These are phyloP conservation scores for Tinea trinotella DNA, from an alignment of 2,888 invertebrate species.

Conservation along the genomic window DNA sequence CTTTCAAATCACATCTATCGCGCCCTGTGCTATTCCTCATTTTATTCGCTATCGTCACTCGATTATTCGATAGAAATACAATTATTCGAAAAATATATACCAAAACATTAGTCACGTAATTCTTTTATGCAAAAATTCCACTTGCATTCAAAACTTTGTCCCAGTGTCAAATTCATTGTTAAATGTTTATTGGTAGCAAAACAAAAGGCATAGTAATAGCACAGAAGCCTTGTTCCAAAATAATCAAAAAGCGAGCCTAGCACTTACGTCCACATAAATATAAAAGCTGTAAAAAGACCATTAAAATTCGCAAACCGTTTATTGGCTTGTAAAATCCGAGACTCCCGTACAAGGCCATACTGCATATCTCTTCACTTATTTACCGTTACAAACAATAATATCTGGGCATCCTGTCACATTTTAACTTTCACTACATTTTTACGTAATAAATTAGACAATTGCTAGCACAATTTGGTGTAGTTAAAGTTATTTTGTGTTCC, in stretches of 20 bases:
- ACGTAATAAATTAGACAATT: slow-evolving; percentile 54
- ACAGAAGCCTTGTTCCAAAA: slow-evolving; percentile 8
- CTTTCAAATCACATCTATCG: too few species aligned
- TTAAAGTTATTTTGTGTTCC: slow-evolving; percentile 36
- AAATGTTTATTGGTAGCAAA: background rate
- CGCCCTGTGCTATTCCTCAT: too few species aligned
- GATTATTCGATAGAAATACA: too few species aligned
- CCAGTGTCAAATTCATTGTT: background rate
- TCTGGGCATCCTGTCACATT: slow-evolving; percentile 21
- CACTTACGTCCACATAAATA: slow-evolving; percentile 22
- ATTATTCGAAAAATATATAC: too few species aligned
- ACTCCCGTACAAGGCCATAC: slow-evolving; percentile 44
- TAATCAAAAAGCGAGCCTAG: slow-evolving; percentile 13
- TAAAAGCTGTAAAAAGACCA: slow-evolving; percentile 27
- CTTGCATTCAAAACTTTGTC: background rate
- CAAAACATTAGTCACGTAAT: too few species aligned
- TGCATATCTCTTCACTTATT: slow-evolving; percentile 28
- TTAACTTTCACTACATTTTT: slow-evolving; percentile 64
- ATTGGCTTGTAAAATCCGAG: slow-evolving; percentile 42
- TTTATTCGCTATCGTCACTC: too few species aligned
- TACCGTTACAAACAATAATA: slow-evolving; percentile 47
- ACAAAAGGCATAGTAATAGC: background rate
- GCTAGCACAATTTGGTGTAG: slow-evolving; percentile 32
- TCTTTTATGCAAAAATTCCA: background rate
- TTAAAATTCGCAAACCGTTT: slow-evolving; percentile 52